phyloP scores from a whole-genome alignment of 2,797 vertebrate species.

The Anabas testudineus region DNA sequence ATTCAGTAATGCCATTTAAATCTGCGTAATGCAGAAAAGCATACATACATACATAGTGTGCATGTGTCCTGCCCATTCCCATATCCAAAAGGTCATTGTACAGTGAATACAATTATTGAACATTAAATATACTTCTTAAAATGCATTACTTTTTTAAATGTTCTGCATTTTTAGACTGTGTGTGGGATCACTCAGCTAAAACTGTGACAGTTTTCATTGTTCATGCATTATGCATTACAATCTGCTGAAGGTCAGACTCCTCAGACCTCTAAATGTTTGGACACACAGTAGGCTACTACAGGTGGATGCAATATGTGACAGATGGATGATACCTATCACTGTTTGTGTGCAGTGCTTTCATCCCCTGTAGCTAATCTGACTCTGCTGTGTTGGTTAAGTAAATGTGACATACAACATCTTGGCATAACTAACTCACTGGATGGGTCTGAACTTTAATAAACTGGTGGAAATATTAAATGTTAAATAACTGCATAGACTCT shows the following conservation, averaged over 20 bases:
- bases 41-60: not conserved
- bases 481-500: no score
- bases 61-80: not conserved
- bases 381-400: slow-evolving; percentile 5
- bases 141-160: slow-evolving; percentile 33
- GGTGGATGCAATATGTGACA: slow-evolving; percentile 31
- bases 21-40: no score
- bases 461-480: not conserved
- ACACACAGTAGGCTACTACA: slow-evolving; percentile 34
- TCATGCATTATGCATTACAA: slow-evolving; percentile 64
- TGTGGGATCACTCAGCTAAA: slow-evolving; percentile 33
- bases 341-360: slow-evolving; percentile 17
- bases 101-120: slow-evolving; percentile 33
- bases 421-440: not conserved
- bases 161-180: slow-evolving; percentile 14
- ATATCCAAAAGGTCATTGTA: slow-evolving; percentile 41
- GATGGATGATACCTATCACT: slow-evolving; percentile 28
- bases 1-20: not conserved
- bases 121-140: slow-evolving; percentile 38
- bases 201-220: slow-evolving; percentile 21
- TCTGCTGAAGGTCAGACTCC: slow-evolving; percentile 57
- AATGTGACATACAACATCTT: slow-evolving; percentile 2
- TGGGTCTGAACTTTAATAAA: slow-evolving; percentile 3
- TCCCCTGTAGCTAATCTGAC: not conserved
- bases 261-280: slow-evolving; percentile 50